Base-by-base conservation (phyloP, 2,797 vertebrate species). In the Leptodactylus fallax region DNA sequence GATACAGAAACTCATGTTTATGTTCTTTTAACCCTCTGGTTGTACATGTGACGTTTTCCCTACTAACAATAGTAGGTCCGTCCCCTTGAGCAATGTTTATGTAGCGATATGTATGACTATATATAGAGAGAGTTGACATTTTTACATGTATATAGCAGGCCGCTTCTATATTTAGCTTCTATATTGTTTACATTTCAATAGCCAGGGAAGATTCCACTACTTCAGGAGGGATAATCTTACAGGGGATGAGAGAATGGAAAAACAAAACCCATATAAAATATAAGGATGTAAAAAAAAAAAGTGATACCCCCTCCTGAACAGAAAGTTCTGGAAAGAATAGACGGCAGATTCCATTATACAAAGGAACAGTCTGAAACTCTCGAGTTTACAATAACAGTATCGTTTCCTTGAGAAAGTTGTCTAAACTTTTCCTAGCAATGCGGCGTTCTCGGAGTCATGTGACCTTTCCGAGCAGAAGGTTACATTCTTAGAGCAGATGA, bases 141-240 rank as follows among this genome's bases (percentile, higher is more conserved):
- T 71, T 69, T 71, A 7, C 25, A 11, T 36, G 63, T n/a, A 21
- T 72, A 27, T 74, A 55, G 12, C 71, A 23, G 10, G 27, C 13
- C 14, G 69, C 9, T 45, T 84, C 82, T 74, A 84, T 74, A 47
- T 84, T 74, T 84, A 84, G 45, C 67, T 13, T 84, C 19, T 47
- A 60, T 56, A 84, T 84, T 84, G 82, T 84, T 74, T 84, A 84
- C 36, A 74, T 84, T 58, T 84, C 51, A 45, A 84, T 84, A 84
- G 82, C 12, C 27, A 49, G 55, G 12, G 27, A 65, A 14, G n/a
- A 78, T 85, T 78, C 71, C 71, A 78, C 83, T 78, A 78, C 72
- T 51, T 78, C 71, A 85, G 53, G 10, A 71, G 17, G 72, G 83
- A 79, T 87, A 25, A 23, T 56, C 65, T 80, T 81, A 72, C 85